phyloP scores from a whole-genome alignment of 1,140 invertebrate genomes.

The Colletes latitarsis region DNA sequence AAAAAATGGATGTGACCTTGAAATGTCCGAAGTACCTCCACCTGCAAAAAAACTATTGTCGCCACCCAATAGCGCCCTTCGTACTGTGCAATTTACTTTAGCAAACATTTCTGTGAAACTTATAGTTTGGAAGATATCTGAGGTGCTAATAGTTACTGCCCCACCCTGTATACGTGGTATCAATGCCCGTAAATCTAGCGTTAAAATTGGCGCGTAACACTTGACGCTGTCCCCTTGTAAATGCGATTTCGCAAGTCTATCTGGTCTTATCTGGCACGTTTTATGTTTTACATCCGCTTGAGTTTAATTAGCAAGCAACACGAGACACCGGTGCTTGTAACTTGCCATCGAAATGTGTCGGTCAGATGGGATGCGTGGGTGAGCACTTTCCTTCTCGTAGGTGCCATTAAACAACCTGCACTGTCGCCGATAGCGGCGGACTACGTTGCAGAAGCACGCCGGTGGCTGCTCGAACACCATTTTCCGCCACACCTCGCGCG shows the following conservation, averaged over 20 bases:
- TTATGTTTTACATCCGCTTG: conserved; percentile 33
- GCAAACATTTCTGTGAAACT: no score
- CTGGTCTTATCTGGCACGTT: conserved; percentile 2
- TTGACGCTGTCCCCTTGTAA: no score
- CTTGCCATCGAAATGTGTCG: conserved; percentile 23
- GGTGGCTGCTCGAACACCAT: background rate
- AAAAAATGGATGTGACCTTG: no score
- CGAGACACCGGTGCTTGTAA: conserved; percentile 1
- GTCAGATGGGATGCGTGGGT: conserved; percentile 32
- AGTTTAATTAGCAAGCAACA: conserved; percentile 24
- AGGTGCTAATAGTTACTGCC: no score
- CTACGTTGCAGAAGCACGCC: conserved; percentile 8
- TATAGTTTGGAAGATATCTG: no score
- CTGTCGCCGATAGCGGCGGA: conserved; percentile 6
- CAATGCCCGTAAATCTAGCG: no score
- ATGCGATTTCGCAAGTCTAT: conserved; percentile 15
- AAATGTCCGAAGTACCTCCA: no score
- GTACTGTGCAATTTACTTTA: no score
- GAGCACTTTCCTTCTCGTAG: conserved; percentile 47
- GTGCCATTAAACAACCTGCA: conserved; percentile 30
- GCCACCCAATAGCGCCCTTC: no score
- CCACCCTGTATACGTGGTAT: no score
- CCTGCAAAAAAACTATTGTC: no score
- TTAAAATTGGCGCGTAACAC: no score
- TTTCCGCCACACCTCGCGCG: conserved; percentile 21